These are phyloP conservation scores for Gandaritis pyraliata DNA, from an alignment of 2,888 invertebrate species.

Conservation along the genomic window DNA sequence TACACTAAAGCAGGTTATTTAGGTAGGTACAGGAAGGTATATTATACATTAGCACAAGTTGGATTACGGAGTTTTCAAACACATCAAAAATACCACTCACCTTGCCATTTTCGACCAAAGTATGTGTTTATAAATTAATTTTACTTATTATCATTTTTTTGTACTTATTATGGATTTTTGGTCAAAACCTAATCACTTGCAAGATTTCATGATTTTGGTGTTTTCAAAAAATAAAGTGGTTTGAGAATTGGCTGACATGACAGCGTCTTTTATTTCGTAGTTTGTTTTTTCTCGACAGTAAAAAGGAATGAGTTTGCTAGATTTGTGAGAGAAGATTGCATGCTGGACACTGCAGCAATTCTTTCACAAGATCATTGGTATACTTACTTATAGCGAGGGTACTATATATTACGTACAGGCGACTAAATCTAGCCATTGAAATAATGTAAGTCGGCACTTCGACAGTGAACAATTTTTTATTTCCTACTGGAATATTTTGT, in stretches of 20 bases:
- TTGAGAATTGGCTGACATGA: conserved; percentile 1
- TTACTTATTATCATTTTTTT: conserved; percentile 43
- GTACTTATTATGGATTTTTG: conserved; percentile 31
- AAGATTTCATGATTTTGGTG: conserved; percentile 21
- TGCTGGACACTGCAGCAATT: too few relatives aligned
- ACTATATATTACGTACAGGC: too few relatives aligned
- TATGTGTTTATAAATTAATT: conserved; percentile 32
- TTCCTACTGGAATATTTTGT: too few relatives aligned
- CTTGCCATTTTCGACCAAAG: conserved; percentile 45
- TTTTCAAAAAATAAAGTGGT: conserved; percentile 16
- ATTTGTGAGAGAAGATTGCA: background rate
- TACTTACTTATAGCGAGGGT: too few relatives aligned
- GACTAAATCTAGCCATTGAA: too few relatives aligned
- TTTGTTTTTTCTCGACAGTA: conserved; percentile 10
- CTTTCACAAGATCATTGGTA: too few relatives aligned
- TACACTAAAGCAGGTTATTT: too few relatives aligned
- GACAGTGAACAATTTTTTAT: too few relatives aligned
- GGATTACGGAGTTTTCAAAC: background rate
- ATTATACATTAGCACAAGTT: too few relatives aligned
- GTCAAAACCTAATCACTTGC: conserved; percentile 21
- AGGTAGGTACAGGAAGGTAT: too few relatives aligned
- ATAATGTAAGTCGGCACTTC: too few relatives aligned
- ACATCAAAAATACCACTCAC: conserved; percentile 36
- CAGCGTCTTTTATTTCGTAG: conserved; percentile 14
- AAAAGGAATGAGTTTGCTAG: conserved; percentile 4